Evolutionary conservation across 1,140 invertebrate genomes (phyloP), one percentile per base, ranked within the genome.

Genomic region (Prorops nasuta): DNA sequence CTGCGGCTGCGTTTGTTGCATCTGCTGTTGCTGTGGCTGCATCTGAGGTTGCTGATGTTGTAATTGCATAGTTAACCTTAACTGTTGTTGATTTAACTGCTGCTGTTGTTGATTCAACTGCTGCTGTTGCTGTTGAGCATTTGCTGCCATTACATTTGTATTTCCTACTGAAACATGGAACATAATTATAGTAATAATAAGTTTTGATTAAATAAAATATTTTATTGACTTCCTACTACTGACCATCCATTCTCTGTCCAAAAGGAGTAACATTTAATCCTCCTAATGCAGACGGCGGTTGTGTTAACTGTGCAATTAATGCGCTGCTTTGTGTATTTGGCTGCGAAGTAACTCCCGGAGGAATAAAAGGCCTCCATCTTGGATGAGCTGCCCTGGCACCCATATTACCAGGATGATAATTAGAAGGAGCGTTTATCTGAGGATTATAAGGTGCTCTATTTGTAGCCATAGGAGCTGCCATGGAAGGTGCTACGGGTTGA

Each of bases 271-370:
- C 74, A 46, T 67, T 81, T 14, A 72, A 67, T 21, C 76, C 78
- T 20, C 76, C 78, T 56, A 84, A 75, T 0, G 78, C 68, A 15
- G 78, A 77, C 2, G 85, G 84, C 3, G 86, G 84, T 37, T 84
- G 84, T 20, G 84, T 84, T 1, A 88, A 74, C 49, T 89, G 88
- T 1, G 87, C 84, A 51, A 87, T 85, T 0, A 87, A 64, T 3
- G 85, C 83, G 51, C 84, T 86, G 20, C 67, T 64, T 40, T 74
- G 72, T 16, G 67, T 70, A 47, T 71, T 72, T 58, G 72, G 47
- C 65, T 76, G 49, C 49, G 76, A 53, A 61, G 79, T 63, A 12
- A 56, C 56, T 18, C 63, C 68, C 3, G 69, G 65, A 12, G 71
- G 38, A 44, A 78, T 74, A 20, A 72, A 78, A 2, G 69, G 68